phyloP scores from a whole-genome alignment of 2,888 invertebrate species.

The Hyles lineata region DNA sequence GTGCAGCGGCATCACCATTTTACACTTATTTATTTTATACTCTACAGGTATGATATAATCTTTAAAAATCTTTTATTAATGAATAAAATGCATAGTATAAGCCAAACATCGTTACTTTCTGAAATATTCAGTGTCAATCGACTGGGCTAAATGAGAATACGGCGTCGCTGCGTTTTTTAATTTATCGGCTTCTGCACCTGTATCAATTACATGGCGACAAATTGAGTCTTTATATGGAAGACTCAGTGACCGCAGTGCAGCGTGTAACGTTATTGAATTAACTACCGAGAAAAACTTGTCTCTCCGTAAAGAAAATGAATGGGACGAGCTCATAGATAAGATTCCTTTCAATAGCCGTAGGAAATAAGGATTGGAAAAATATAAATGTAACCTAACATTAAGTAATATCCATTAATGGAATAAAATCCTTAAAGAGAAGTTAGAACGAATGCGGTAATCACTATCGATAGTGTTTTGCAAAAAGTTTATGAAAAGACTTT shows the following conservation, averaged over 20 bases:
- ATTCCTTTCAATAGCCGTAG: not conserved
- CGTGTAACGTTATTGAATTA: slow-evolving; percentile 1
- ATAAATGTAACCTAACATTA: not conserved
- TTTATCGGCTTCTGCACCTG: not conserved
- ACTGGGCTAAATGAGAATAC: not conserved
- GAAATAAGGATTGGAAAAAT: not conserved
- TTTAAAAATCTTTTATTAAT: not conserved
- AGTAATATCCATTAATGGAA: too few species aligned
- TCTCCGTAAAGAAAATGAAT: not conserved
- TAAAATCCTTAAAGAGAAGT: too few species aligned
- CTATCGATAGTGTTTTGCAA: too few species aligned
- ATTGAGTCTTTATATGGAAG: slow-evolving; percentile 28
- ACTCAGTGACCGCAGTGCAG: not conserved
- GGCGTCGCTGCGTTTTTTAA: slow-evolving; percentile 7
- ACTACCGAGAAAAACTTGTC: not conserved
- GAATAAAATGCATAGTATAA: not conserved
- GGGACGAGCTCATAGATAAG: not conserved
- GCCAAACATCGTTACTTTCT: not conserved
- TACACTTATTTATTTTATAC: too few species aligned
- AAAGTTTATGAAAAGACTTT: too few species aligned
- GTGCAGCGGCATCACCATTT: too few species aligned
- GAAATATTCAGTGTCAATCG: not conserved
- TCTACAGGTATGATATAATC: too few species aligned
- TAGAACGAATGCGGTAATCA: too few species aligned
- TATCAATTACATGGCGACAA: slow-evolving; percentile 25